Evolutionary conservation across 2,888 invertebrate species (phyloP).

Genomic region (Fragum fragum): DNA sequence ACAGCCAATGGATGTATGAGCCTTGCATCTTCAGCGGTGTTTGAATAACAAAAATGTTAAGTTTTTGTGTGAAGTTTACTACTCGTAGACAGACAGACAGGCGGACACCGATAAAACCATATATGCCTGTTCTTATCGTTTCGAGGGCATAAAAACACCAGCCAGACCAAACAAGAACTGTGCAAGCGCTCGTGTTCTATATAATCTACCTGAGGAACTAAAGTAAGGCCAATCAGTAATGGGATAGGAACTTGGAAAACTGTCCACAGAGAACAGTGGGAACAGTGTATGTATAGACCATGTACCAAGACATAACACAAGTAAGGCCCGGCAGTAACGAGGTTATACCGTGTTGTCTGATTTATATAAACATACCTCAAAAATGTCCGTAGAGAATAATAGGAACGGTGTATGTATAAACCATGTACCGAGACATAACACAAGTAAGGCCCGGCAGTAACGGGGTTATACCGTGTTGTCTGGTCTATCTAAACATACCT

Average conservation of each 20-base stretch:
- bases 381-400: slow-evolving; percentile 27
- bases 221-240: slow-evolving; percentile 17
- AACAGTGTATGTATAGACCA: slow-evolving; percentile 44
- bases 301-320: slow-evolving; percentile 28
- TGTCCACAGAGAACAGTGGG: slow-evolving; percentile 20
- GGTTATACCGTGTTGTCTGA: slow-evolving; percentile 30
- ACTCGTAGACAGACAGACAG: no score
- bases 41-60: no score
- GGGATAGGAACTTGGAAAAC: slow-evolving; percentile 26
- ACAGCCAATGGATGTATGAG: slow-evolving; percentile 33
- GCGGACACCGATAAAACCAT: no score
- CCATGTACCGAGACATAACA: slow-evolving; percentile 34
- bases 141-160: no score
- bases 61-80: no score
- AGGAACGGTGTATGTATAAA: slow-evolving; percentile 40
- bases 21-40: no score
- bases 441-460: slow-evolving; percentile 26
- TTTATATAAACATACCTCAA: slow-evolving; percentile 8
- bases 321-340: slow-evolving; percentile 23
- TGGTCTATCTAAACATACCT: no score
- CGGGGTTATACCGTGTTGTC: slow-evolving; percentile 30
- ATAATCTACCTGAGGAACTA: slow-evolving; percentile 25
- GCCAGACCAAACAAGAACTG: no score
- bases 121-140: no score
- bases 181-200: no score